A percentile compares a stretch with the other conserved stretches of the same genome.
These are phyloP conservation scores for Trachelus troglodyta DNA, from an alignment of 2,888 invertebrate genomes.

Conservation along the genomic window DNA sequence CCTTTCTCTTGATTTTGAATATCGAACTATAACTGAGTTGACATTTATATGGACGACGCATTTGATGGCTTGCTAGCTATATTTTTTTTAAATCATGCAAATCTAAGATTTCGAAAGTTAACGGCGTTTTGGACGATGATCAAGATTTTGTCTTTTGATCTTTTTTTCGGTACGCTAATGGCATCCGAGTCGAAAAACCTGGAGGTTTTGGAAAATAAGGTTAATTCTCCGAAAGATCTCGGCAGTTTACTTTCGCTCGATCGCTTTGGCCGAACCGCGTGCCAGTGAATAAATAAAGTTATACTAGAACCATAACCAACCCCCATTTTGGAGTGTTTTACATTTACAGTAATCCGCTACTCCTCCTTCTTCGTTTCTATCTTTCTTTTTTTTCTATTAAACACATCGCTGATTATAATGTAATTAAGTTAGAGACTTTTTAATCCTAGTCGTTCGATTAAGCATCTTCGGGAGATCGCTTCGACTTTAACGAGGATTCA, in stretches of 20 bases:
- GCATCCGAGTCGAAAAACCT: neutral
- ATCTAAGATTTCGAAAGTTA: neutral
- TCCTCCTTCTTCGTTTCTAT: neutral
- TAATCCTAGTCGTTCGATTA: neutral
- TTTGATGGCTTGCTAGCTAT: neutral
- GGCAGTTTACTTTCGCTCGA: neutral
- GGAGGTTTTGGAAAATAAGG: neutral
- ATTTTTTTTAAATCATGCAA: too few relatives aligned
- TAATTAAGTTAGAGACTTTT: neutral
- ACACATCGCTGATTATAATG: neutral
- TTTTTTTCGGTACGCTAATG: slow-evolving; percentile 6
- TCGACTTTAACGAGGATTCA: neutral
- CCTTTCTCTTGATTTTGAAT: neutral
- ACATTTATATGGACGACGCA: neutral
- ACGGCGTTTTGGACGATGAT: slow-evolving; percentile 36
- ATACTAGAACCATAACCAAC: slow-evolving; percentile 27
- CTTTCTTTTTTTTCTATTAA: neutral
- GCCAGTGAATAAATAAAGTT: slow-evolving; percentile 43
- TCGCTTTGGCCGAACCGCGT: slow-evolving; percentile 25
- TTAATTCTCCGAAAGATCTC: slow-evolving; percentile 10
- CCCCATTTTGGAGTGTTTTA: slow-evolving; percentile 27
- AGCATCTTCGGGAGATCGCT: neutral
- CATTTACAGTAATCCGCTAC: slow-evolving; percentile 7
- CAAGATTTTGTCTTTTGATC: slow-evolving; percentile 33
- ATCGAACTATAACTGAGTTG: neutral